Conservation (phyloP, 2,113 vertebrate genomes). For the Limnothrissa miodon region DNA sequence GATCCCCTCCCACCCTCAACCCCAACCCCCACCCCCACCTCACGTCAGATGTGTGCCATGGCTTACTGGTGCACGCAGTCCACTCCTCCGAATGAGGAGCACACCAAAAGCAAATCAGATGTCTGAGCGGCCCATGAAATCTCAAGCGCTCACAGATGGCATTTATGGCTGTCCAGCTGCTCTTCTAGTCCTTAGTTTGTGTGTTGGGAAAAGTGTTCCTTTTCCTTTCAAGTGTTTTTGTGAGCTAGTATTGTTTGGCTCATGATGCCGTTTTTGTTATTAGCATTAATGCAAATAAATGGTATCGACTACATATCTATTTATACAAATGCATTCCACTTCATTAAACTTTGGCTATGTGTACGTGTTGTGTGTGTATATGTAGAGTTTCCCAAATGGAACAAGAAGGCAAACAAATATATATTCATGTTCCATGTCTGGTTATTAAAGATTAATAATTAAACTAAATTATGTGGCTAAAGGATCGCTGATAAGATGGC, state of each 20-base stretch:
- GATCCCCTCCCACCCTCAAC: background rate
- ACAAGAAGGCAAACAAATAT: background rate
- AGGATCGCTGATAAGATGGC: background rate
- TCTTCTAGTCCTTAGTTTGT: conserved; percentile 27
- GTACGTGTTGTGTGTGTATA: background rate
- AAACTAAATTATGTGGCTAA: too few relatives aligned
- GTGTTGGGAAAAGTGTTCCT: background rate
- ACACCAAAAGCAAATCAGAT: conserved; percentile 20
- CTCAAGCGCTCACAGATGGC: conserved; percentile 16
- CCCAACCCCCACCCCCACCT: background rate
- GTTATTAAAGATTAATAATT: too few relatives aligned
- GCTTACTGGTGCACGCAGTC: background rate
- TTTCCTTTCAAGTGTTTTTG: conserved; percentile 1
- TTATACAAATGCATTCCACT: background rate
- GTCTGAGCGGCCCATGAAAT: conserved; percentile 24
- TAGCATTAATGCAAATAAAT: background rate
- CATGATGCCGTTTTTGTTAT: background rate
- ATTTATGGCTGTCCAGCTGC: conserved; percentile 36
- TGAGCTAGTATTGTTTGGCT: background rate
- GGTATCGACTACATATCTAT: background rate
- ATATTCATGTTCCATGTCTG: background rate
- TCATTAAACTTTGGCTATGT: background rate
- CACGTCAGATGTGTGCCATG: too few relatives aligned
- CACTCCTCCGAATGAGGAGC: background rate
- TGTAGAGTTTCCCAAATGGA: background rate